These are phyloP conservation scores for Erpornis zantholeuca DNA, from an alignment of 2,113 vertebrate species.

Conservation along the genomic window DNA sequence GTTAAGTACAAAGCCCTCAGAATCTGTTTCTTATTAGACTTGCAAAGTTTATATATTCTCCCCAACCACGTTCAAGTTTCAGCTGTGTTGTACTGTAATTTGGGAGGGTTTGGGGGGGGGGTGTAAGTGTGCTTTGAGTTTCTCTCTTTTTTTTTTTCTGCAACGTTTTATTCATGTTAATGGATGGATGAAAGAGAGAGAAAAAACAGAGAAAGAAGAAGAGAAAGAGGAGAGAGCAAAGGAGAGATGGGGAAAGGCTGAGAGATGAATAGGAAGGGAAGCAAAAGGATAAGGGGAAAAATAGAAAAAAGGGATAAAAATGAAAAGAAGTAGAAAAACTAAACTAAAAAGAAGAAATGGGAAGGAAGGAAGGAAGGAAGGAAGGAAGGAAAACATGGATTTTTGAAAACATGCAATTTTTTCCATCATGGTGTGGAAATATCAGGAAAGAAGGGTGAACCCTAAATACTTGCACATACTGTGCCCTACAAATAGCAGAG, in stretches of 20 bases:
- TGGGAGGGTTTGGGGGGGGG: not conserved
- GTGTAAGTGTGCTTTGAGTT: not conserved
- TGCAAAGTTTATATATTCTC: constrained; percentile 17
- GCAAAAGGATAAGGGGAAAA: not conserved
- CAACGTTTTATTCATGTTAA: not conserved
- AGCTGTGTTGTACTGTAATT: not conserved
- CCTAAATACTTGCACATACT: not conserved
- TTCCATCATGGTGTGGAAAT: not conserved
- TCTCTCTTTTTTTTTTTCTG: not conserved
- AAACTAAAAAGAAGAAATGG: too few relatives aligned
- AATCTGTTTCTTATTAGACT: constrained; percentile 41
- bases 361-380: rapidly evolving
- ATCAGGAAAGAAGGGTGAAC: not conserved
- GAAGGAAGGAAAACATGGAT: too few relatives aligned
- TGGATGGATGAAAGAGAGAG: not conserved
- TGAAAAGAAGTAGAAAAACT: rapidly evolving
- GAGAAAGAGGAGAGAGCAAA: not conserved
- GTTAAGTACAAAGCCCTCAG: not conserved
- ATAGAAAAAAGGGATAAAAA: too few relatives aligned
- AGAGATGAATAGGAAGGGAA: not conserved
- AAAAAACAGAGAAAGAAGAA: not conserved
- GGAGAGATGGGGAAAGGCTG: not conserved
- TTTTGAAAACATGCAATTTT: not conserved
- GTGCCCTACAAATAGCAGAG: not conserved
- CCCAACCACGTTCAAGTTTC: constrained; percentile 29